Evolutionary conservation across 2,797 vertebrate species (phyloP).

Genomic region (Selene dorsalis): DNA sequence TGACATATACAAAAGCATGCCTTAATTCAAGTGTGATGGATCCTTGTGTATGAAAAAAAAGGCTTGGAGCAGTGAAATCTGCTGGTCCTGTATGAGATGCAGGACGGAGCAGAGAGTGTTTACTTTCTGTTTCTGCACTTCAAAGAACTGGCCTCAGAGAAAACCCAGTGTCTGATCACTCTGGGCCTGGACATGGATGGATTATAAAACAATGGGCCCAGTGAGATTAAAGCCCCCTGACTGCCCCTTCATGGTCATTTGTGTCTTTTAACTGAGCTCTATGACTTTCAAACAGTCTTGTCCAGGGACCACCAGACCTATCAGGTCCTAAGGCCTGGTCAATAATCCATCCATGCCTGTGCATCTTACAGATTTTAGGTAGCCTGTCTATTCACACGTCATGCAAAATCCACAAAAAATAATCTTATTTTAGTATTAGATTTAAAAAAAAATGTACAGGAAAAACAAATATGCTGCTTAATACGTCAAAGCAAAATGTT

Average conservation of each 20-base stretch:
- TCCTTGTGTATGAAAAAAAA: background rate
- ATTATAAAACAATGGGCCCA: background rate
- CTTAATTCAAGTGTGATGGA: conserved; percentile 5
- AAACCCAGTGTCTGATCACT: background rate
- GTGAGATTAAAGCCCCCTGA: no score
- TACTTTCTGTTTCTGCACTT: conserved; percentile 4
- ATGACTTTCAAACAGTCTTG: background rate
- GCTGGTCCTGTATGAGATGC: background rate
- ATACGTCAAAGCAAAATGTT: conserved; percentile 12
- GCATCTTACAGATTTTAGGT: background rate
- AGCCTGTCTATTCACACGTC: conserved; percentile 17
- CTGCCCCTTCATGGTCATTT: background rate
- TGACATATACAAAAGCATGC: conserved; percentile 50
- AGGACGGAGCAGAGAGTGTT: background rate
- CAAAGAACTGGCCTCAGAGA: background rate
- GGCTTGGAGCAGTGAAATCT: background rate
- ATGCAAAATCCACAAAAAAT: conserved; percentile 1
- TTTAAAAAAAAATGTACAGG: conserved; percentile 11
- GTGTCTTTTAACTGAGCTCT: background rate
- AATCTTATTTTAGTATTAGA: background rate
- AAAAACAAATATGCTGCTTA: background rate
- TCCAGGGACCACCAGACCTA: background rate
- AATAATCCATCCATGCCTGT: background rate
- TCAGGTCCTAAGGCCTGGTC: no score
- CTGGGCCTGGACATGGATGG: background rate